A percentile compares a stretch with the other conserved stretches of the same genome.
phyloP scores from a whole-genome alignment of 37 sponge, comb jelly and placozoan genomes.

The Theonella swinhoei region DNA sequence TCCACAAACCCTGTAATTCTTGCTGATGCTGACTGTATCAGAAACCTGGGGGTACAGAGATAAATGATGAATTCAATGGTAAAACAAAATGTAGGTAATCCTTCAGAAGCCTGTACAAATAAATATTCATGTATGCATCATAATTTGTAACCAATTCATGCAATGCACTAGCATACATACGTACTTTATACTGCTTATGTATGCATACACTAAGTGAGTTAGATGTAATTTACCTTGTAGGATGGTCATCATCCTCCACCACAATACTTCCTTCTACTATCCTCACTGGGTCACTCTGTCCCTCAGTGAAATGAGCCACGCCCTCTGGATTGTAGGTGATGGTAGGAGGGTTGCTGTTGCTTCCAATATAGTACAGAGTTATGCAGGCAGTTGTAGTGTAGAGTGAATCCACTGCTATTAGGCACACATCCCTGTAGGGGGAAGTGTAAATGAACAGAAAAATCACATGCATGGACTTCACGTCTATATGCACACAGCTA shows the following conservation, averaged over 20 bases:
- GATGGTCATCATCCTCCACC: constrained; percentile 44
- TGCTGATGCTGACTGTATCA: constrained; percentile 9
- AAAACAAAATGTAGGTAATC: background rate
- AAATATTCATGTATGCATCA: background rate
- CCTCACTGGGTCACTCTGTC: constrained; percentile 8
- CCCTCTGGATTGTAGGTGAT: background rate
- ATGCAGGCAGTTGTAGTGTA: constrained; percentile 20
- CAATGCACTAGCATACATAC: no score
- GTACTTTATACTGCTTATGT: background rate
- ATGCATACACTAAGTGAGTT: no score
- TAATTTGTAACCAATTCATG: background rate
- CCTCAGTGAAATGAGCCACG: constrained; percentile 18
- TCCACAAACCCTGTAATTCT: background rate
- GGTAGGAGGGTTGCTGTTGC: constrained; percentile 14
- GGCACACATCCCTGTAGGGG: constrained; percentile 22
- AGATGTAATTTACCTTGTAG: constrained; percentile 29
- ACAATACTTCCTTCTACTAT: constrained; percentile 1
- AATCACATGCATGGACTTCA: background rate
- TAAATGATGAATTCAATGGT: no score
- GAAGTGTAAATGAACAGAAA: background rate
- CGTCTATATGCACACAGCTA: background rate
- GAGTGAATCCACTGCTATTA: background rate
- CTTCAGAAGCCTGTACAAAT: background rate
- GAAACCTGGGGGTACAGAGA: constrained; percentile 26
- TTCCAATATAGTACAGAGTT: constrained; percentile 43